Evolutionary conservation across 2,113 vertebrate species (phyloP).

Genomic region (Dryoscopus gambensis): DNA sequence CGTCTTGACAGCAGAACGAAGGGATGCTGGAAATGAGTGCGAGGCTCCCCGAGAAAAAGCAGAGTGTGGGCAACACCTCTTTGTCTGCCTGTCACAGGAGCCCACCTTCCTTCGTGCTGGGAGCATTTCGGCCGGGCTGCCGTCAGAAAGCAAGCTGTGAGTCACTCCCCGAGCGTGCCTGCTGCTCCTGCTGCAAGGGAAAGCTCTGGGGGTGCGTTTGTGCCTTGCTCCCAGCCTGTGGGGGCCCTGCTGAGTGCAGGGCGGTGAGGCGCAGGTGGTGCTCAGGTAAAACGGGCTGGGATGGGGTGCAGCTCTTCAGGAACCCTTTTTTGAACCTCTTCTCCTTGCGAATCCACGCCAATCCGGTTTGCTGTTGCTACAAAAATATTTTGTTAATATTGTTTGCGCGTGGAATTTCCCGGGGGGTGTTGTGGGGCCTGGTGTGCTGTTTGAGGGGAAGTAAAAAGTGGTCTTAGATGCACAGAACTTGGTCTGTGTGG

Average conservation of each 20-base stretch:
- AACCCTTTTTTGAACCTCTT: neutral
- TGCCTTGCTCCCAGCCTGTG: neutral
- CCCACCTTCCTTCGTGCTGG: neutral
- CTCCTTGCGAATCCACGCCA: too few species aligned
- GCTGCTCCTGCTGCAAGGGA: neutral
- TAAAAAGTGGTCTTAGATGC: neutral
- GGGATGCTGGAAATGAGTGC: neutral
- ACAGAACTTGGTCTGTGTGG: neutral
- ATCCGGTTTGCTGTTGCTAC: neutral
- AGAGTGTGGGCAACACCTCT: neutral
- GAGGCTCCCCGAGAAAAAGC: neutral
- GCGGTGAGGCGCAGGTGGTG: neutral
- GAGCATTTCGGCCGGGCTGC: neutral
- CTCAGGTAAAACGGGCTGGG: rapidly evolving
- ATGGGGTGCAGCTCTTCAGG: neutral
- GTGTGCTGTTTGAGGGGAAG: neutral
- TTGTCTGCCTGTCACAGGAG: conserved; percentile 11
- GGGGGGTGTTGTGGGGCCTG: neutral
- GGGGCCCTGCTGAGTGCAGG: neutral
- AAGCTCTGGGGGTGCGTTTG: neutral
- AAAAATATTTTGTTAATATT: rapidly evolving
- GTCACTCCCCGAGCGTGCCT: neutral
- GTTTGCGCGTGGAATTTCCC: neutral
- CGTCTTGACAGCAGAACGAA: too few species aligned
- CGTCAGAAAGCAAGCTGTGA: neutral